phyloP scores from a whole-genome alignment of 2,888 invertebrate genomes.

The Melieria omissa region DNA sequence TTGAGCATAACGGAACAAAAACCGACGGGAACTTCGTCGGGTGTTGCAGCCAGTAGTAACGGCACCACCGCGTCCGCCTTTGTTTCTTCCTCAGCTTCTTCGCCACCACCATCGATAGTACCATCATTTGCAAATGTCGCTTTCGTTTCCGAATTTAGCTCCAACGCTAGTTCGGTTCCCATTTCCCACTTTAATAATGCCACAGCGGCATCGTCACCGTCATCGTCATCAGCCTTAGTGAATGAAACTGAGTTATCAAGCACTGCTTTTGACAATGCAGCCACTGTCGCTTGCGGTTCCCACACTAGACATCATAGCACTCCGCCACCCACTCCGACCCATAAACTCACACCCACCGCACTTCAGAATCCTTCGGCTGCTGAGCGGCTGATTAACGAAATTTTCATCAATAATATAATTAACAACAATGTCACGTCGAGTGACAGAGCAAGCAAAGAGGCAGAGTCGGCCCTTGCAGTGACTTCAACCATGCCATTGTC shows the following conservation, averaged over 20 bases:
- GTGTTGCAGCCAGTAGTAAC: conserved; percentile 46
- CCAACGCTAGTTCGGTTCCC: conserved; percentile 31
- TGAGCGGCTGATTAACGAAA: conserved; percentile 65
- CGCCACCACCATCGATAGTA: conserved; percentile 42
- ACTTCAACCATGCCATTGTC: too few species aligned
- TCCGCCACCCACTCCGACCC: conserved; percentile 38
- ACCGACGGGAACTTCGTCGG: conserved; percentile 57
- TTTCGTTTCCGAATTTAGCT: conserved; percentile 58
- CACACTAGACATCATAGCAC: neutral
- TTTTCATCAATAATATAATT: conserved; percentile 65
- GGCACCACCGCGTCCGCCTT: conserved; percentile 40
- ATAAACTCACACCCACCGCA: conserved; percentile 46
- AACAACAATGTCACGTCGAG: conserved; percentile 54
- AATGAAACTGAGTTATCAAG: conserved; percentile 44
- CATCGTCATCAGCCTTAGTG: conserved; percentile 45
- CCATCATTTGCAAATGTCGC: conserved; percentile 52
- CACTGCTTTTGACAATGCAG: conserved; percentile 42
- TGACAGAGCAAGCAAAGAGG: conserved; percentile 3
- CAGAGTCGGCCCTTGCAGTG: neutral
- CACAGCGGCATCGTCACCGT: conserved; percentile 36
- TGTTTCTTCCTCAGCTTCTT: conserved; percentile 27
- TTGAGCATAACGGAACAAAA: conserved; percentile 73
- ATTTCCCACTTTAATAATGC: conserved; percentile 29
- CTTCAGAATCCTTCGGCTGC: conserved; percentile 59
- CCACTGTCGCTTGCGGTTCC: neutral